A percentile compares a stretch with the other conserved stretches of the same genome.
Conservation (phyloP, 2,888 invertebrate genomes). For the Mayetiola destructor region DNA sequence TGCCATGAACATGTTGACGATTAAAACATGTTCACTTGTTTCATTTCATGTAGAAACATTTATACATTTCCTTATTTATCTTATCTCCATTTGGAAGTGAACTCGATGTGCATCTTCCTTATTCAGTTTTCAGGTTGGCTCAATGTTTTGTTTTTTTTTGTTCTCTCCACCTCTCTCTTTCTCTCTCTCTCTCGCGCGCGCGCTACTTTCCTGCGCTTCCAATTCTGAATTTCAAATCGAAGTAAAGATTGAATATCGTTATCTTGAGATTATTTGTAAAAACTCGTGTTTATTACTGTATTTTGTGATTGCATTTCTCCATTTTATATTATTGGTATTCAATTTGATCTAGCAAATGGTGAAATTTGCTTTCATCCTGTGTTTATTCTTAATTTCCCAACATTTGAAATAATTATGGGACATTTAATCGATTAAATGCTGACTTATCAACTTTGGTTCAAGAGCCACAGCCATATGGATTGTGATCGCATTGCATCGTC, state of each 20-base stretch:
- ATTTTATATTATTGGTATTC: not conserved
- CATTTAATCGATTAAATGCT: slow-evolving; percentile 2
- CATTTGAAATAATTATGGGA: slow-evolving; percentile 10
- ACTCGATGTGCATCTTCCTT: too few relatives aligned
- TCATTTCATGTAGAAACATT: too few relatives aligned
- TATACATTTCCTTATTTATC: not conserved
- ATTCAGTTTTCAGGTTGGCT: too few relatives aligned
- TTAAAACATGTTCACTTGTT: slow-evolving; percentile 10
- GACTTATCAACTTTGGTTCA: slow-evolving; percentile 2
- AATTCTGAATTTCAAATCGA: not conserved
- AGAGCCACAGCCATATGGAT: too few relatives aligned
- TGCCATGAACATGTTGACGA: not conserved
- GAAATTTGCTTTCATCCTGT: slow-evolving; percentile 2
- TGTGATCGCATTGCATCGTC: too few relatives aligned
- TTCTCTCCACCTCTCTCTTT: too few relatives aligned
- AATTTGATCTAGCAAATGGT: too few relatives aligned
- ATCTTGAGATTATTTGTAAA: not conserved
- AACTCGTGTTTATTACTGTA: slow-evolving; percentile 4
- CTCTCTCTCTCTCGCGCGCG: not conserved
- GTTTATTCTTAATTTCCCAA: slow-evolving; percentile 2
- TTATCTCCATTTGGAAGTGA: slow-evolving; percentile 3
- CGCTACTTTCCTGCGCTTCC: not conserved
- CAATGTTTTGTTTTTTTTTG: too few relatives aligned
- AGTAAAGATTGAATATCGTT: not conserved
- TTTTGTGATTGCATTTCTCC: not conserved